Conservation (phyloP, 2,797 vertebrate genomes). For the Selene dorsalis region DNA sequence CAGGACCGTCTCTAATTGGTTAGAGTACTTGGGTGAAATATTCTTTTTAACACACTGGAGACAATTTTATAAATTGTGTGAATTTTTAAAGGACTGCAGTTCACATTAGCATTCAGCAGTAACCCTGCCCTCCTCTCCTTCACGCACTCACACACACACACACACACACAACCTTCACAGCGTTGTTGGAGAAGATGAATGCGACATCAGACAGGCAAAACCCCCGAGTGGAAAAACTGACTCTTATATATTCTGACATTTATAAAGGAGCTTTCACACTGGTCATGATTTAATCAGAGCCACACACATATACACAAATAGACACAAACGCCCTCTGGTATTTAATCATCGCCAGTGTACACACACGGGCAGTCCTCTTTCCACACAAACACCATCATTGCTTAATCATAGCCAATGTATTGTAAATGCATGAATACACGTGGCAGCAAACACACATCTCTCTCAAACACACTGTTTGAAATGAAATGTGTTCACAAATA, state of each 20-base stretch:
- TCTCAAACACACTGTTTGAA: too few relatives aligned
- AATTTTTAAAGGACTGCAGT: background rate
- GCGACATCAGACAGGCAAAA: slow-evolving; percentile 48
- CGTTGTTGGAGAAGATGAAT: slow-evolving; percentile 52
- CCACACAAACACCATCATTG: background rate
- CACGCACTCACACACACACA: background rate
- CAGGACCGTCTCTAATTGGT: too few relatives aligned
- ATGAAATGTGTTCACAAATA: too few relatives aligned
- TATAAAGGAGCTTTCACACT: slow-evolving; percentile 60
- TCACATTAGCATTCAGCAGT: slow-evolving; percentile 23
- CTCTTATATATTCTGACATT: slow-evolving; percentile 65
- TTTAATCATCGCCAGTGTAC: slow-evolving; percentile 31
- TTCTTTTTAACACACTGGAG: background rate
- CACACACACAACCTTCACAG: slow-evolving; percentile 2
- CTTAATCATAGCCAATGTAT: background rate
- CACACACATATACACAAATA: slow-evolving; percentile 17
- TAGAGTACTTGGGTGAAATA: background rate
- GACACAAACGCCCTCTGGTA: background rate
- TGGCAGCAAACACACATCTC: too few relatives aligned
- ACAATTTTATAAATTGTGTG: background rate
- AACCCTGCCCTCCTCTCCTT: background rate
- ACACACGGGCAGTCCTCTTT: background rate
- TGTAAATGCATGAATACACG: background rate
- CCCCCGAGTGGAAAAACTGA: slow-evolving; percentile 50
- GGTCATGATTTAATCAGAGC: slow-evolving; percentile 59